Conservation (phyloP, 2,113 vertebrate species). For the Irena cyanogastra region DNA sequence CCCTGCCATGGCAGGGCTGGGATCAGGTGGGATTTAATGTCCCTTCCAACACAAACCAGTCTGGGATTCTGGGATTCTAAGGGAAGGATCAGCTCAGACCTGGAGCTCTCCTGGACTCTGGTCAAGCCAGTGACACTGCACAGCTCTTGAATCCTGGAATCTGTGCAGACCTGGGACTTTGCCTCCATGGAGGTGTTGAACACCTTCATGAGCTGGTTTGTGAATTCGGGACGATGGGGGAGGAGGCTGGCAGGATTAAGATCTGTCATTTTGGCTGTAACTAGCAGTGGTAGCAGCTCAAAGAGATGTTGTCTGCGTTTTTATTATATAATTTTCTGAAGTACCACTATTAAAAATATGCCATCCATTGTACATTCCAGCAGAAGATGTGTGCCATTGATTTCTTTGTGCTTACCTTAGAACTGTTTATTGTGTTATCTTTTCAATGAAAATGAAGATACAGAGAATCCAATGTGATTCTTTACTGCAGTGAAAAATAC, state of each 20-base stretch:
- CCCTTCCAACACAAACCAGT: neutral
- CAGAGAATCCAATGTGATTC: neutral
- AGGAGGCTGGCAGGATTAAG: neutral
- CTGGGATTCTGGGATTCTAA: neutral
- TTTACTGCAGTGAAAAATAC: neutral
- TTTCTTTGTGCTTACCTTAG: neutral
- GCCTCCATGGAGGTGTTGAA: fast-evolving
- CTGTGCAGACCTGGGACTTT: fast-evolving
- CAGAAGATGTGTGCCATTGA: neutral
- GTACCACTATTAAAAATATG: neutral
- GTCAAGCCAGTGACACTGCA: neutral
- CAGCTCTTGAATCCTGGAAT: neutral
- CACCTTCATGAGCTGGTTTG: fast-evolving
- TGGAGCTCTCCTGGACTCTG: too few species aligned
- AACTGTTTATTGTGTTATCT: neutral
- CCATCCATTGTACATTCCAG: neutral
- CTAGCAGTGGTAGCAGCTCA: neutral
- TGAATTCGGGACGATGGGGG: fast-evolving
- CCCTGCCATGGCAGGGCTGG: neutral
- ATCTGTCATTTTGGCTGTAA: neutral
- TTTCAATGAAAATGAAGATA: neutral
- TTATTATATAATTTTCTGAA: neutral
- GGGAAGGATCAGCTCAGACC: neutral
- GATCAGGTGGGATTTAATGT: fast-evolving
- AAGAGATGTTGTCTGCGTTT: neutral